Evolutionary conservation across 1,140 invertebrate genomes (phyloP).

Genomic region (Anoplolepis gracilipes): DNA sequence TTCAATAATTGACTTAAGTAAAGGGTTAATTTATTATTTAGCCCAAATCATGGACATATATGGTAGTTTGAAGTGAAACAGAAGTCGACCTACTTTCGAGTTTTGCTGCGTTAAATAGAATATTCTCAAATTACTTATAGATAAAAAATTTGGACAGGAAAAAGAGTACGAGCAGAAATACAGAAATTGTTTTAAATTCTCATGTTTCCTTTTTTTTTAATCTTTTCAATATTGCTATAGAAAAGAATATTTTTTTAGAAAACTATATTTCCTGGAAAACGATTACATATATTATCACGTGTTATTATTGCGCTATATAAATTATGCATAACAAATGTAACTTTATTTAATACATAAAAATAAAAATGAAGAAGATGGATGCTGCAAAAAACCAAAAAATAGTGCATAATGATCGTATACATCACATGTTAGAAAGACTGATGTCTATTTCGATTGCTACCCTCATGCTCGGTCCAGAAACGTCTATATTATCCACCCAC

Average conservation of each 20-base stretch:
- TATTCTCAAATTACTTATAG: slow-evolving; percentile 15
- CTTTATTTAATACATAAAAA: not conserved
- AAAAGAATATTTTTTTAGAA: not conserved
- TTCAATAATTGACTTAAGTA: slow-evolving; percentile 49
- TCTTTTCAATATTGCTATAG: not conserved
- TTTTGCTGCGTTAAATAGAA: slow-evolving; percentile 20
- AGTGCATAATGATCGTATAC: slow-evolving; percentile 1
- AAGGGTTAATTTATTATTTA: slow-evolving; percentile 37
- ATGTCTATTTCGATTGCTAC: slow-evolving; percentile 69
- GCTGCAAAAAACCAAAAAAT: not conserved
- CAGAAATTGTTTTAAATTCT: not conserved
- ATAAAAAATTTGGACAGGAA: not conserved
- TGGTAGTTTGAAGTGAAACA: slow-evolving; percentile 12
- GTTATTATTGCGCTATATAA: too few relatives aligned
- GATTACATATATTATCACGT: not conserved
- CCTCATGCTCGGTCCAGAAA: slow-evolving; percentile 66
- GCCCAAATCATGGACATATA: slow-evolving; percentile 13
- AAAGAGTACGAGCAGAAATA: slow-evolving; percentile 5
- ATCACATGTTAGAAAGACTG: not conserved
- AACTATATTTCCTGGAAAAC: not conserved
- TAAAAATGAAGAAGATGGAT: not conserved
- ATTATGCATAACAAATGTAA: not conserved
- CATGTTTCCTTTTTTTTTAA: not conserved
- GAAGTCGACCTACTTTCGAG: slow-evolving; percentile 39
- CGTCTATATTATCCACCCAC: slow-evolving; percentile 69